Conservation (phyloP, 2,113 vertebrate species). For the Equus przewalskii region DNA sequence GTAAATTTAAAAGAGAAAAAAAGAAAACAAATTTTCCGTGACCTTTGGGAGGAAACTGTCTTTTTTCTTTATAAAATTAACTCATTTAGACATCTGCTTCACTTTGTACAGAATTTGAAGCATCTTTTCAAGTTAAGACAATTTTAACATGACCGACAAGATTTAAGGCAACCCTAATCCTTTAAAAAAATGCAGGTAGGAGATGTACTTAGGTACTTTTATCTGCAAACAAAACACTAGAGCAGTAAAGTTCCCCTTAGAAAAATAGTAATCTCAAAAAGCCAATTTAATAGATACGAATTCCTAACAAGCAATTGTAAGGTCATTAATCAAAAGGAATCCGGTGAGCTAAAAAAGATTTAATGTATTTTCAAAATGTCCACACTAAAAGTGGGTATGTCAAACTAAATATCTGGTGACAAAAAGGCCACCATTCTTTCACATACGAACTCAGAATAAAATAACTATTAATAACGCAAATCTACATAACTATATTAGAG, state of each 20-base stretch:
- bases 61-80: background rate
- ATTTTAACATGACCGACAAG: conserved; percentile 1
- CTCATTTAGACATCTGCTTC: background rate
- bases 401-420: background rate
- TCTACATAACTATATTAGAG: background rate
- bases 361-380: background rate
- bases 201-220: background rate
- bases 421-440: background rate
- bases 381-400: background rate
- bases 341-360: background rate
- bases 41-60: background rate
- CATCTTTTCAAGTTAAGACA: background rate
- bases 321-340: background rate
- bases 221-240: conserved; percentile 33
- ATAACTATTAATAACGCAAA: background rate
- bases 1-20: background rate
- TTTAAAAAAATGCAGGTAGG: conserved; percentile 17
- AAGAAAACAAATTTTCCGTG: background rate
- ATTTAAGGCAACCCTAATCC: background rate
- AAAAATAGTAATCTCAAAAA: conserved; percentile 53
- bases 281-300: conserved; percentile 15
- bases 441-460: background rate
- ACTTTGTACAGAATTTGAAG: background rate
- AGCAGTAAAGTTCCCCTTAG: background rate
- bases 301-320: background rate